Evolutionary conservation across 2,888 invertebrate species (phyloP).

Genomic region (Drosophila algonquin): DNA sequence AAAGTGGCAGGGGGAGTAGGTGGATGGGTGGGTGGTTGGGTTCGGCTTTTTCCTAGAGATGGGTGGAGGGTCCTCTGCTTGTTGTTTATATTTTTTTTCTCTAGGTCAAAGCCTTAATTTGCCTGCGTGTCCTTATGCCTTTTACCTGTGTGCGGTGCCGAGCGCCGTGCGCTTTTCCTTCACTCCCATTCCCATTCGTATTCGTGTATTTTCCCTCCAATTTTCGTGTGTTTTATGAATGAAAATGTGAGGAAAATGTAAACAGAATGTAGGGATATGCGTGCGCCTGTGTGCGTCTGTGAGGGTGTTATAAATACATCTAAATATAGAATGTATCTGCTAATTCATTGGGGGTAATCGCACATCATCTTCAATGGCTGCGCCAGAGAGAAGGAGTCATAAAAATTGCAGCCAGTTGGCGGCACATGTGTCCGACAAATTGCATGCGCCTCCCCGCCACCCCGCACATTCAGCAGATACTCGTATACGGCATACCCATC

Average conservation of each 20-base stretch:
- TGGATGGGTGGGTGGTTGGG: slow-evolving; percentile 11
- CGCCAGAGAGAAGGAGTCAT: slow-evolving; percentile 46
- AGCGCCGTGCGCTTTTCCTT: slow-evolving; percentile 6
- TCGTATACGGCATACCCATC: slow-evolving; percentile 12
- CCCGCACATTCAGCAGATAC: slow-evolving; percentile 45
- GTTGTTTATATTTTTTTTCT: slow-evolving; percentile 64
- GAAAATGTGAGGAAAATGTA: slow-evolving; percentile 52
- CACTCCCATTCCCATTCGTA: not conserved
- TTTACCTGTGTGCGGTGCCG: slow-evolving; percentile 23
- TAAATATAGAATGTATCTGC: slow-evolving; percentile 48
- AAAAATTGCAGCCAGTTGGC: slow-evolving; percentile 70
- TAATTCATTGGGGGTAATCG: slow-evolving; percentile 71
- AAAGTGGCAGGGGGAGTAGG: slow-evolving; percentile 23
- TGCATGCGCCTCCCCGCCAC: too few relatives aligned
- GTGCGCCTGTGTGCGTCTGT: slow-evolving; percentile 19
- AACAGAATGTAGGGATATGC: slow-evolving; percentile 19
- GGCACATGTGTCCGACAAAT: slow-evolving; percentile 57
- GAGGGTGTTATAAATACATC: slow-evolving; percentile 4
- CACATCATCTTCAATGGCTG: slow-evolving; percentile 21
- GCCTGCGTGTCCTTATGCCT: slow-evolving; percentile 61
- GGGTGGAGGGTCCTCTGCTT: slow-evolving; percentile 37
- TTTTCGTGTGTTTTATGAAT: slow-evolving; percentile 63
- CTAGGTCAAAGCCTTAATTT: slow-evolving; percentile 80
- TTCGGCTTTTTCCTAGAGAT: not conserved
- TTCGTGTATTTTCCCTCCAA: slow-evolving; percentile 8